Percentiles rank a stretch among this genome's conserved stretches.
Evolutionary conservation across 2,797 vertebrate genomes (phyloP).

Genomic region (Sylvilagus floridanus): DNA sequence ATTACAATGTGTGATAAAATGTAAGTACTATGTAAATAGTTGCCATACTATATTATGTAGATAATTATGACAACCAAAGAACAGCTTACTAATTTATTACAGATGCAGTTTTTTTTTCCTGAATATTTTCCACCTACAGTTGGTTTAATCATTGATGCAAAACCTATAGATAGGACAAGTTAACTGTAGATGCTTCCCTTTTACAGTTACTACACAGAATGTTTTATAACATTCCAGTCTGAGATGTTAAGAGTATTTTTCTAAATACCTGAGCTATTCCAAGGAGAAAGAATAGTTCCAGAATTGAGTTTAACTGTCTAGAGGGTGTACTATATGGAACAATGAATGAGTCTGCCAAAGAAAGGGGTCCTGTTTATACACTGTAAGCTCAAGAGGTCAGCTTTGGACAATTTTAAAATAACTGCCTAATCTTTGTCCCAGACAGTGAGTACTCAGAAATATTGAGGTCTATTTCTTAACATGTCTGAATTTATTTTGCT

Average conservation of each 20-base stretch:
- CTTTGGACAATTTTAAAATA: slow-evolving; percentile 6
- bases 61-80: too few species aligned
- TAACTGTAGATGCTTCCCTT: background rate
- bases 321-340: background rate
- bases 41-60: too few species aligned
- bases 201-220: background rate
- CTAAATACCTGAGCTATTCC: background rate
- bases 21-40: too few species aligned
- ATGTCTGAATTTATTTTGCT: background rate
- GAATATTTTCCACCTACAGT: too few species aligned
- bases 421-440: background rate
- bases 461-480: background rate
- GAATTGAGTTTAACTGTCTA: background rate
- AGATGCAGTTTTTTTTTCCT: too few species aligned
- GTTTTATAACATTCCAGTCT: background rate
- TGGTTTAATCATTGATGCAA: too few species aligned
- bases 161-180: too few species aligned
- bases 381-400: background rate
- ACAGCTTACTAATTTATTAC: too few species aligned
- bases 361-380: background rate
- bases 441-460: background rate
- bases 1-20: too few species aligned
- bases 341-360: background rate
- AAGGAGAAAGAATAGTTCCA: background rate
- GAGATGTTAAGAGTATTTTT: background rate